These are phyloP conservation scores for Melanogrammus aeglefinus DNA, from an alignment of 2,797 vertebrate species.

Conservation along the genomic window DNA sequence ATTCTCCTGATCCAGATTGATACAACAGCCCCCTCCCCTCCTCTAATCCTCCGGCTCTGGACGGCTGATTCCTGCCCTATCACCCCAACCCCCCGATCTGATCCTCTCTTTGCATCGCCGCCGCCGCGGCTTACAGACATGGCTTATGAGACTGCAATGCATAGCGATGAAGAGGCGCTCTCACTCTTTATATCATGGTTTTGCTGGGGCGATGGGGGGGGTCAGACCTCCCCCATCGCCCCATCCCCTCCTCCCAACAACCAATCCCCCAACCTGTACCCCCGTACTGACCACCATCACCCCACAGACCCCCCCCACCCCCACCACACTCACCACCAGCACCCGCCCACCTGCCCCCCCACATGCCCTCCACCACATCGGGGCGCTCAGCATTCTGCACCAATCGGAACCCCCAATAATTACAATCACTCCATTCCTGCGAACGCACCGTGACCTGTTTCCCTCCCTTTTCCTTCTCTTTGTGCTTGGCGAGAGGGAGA, in stretches of 20 bases:
- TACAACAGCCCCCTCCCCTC: conserved; percentile 47
- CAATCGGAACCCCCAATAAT: conserved; percentile 68
- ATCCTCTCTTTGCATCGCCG: background rate
- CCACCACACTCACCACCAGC: too few species aligned
- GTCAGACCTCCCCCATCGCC: too few species aligned
- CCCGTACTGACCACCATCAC: background rate
- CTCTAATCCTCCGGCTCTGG: conserved; percentile 56
- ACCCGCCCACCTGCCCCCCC: conserved; percentile 6
- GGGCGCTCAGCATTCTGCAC: conserved; percentile 53
- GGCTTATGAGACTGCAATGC: background rate
- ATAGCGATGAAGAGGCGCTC: background rate
- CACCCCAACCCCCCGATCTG: background rate
- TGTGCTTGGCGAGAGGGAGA: conserved; percentile 20
- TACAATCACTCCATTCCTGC: conserved; percentile 67
- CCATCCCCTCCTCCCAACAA: too few species aligned
- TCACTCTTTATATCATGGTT: background rate
- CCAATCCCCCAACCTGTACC: conserved; percentile 17
- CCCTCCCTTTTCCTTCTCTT: background rate
- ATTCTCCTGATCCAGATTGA: conserved; percentile 67
- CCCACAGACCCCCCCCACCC: too few species aligned
- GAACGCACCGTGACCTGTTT: conserved; percentile 74
- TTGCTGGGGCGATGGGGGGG: background rate
- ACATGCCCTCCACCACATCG: conserved; percentile 23
- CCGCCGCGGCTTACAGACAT: background rate
- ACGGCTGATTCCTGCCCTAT: conserved; percentile 29